Evolutionary conservation across 2,113 vertebrate genomes (phyloP), one percentile per base, ranked within the genome.

Genomic region (Cinclus mexicanus): DNA sequence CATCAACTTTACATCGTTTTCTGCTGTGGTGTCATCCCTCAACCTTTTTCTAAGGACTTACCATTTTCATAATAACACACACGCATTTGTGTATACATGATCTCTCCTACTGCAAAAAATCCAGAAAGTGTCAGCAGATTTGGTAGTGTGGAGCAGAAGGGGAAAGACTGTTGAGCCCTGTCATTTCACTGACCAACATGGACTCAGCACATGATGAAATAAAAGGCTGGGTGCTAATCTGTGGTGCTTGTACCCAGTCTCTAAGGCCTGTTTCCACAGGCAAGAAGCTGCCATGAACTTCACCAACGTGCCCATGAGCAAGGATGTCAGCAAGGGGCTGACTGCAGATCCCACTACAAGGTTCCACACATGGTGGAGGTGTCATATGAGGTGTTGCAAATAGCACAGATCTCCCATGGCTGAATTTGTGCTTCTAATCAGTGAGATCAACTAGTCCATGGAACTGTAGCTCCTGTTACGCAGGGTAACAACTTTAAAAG

Each of bases 361-460:
- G 22, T 68, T 79, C 39, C 26, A 20, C 0, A 0, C 1, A 0
- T 23, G 21, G 17, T 72, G 4, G 24, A 44, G 41, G 37, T 86
- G 39, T 57, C 35, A 11, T 44, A 39, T 20, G 50, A 76, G 14
- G 14, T 87, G 29, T 55, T 84, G 39, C 42, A 82, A 82, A 78
- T 50, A 91, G 41, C 65, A 49, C 60, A 41, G 25, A 42, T 37
- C 6, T 93, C n/a, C 37, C 37, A 59, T 14, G 4, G 28, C 39
- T 70, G 55, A 21, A 53, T 63, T 19, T 53, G 20, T 67, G 21
- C 14, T 61, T 81, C 59, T 87, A 0, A 31, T 77, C 42, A 61
- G 24, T 74, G 46, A 7, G 10, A 70, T 53, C 24, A 57, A 50
- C 20, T 70, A 46, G 61, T 77, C n/a, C 33, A 3, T 78, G 78